Conservation (phyloP, 2,888 invertebrate species). For the Lepidochrysops patricia region DNA sequence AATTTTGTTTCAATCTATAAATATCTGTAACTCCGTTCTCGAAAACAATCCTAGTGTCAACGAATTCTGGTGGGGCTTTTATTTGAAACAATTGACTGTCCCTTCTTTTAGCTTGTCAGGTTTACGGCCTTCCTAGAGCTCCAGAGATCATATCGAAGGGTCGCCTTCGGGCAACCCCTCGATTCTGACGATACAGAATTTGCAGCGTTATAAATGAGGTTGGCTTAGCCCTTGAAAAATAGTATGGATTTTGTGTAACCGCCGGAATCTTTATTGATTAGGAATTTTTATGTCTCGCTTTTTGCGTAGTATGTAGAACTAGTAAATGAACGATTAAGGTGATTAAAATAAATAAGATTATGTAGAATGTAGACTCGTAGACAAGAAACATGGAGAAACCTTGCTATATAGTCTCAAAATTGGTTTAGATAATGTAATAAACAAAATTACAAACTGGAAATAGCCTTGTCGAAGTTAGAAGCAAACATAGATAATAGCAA, state of each 20-base stretch:
- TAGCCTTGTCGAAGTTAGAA: constrained; percentile 40
- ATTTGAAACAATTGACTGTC: constrained; percentile 2
- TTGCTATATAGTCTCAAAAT: too few species aligned
- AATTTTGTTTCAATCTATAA: background rate
- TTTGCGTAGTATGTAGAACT: background rate
- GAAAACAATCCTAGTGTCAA: background rate
- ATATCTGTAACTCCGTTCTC: background rate
- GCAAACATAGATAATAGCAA: constrained; percentile 59
- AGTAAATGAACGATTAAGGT: background rate
- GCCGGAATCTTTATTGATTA: background rate
- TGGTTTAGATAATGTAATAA: constrained; percentile 28
- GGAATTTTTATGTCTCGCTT: background rate
- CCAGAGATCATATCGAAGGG: constrained; percentile 1
- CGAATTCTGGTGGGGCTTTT: background rate
- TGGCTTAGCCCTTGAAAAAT: background rate
- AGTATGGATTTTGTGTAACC: background rate
- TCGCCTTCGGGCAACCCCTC: background rate
- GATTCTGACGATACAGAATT: background rate
- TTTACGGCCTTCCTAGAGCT: constrained; percentile 2
- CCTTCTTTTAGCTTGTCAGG: constrained; percentile 3
- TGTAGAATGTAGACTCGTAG: too few species aligned
- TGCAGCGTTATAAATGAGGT: constrained; percentile 2
- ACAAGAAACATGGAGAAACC: too few species aligned
- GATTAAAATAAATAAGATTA: background rate
- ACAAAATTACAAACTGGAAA: constrained; percentile 19